Base-by-base conservation (phyloP, 1,140 invertebrate genomes). In the Melipona quadrifasciata region DNA sequence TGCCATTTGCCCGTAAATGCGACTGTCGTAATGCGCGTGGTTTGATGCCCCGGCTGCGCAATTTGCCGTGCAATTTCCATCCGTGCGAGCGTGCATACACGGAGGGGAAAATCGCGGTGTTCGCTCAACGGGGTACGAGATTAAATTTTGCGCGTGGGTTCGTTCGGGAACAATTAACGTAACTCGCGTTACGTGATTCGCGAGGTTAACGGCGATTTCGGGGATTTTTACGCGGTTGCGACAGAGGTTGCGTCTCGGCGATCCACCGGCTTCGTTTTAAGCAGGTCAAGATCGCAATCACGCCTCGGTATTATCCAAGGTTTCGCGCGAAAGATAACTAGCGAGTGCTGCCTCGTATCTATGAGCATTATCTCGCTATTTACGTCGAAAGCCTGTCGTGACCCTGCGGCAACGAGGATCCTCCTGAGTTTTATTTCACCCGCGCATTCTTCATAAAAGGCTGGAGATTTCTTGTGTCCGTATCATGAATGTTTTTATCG, bases 331-430 rank as follows among this genome's bases (percentile, higher is more conserved):
- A 86, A 91, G 91, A 92, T 92, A 92, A 89, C 87, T 91, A 85
- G 73, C 57, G 72, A 74, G 87, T n/a, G n/a, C n/a, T 86, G 89
- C 79, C 84, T 84, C 57, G 82, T 91, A 92, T 91, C 92, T 91
- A 77, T 80, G 89, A 91, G 89, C 90, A 92, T 91, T 91, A 92
- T 92, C 91, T 92, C 82, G 58, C 82, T 86, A 82, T 90, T 91
- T 90, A 90, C 86, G 87, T 87, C n/a, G 81, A 82, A 87, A 17
- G 16, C 55, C 39, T 39, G 87, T 90, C 88, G 87, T 89, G 88
- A 89, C 87, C 86, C 76, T n/a, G 34, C 65, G 82, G 91, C 86
- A 86, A 91, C 90, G 82, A 86, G 84, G 21, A 21, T 11, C 39
- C 21, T 91, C 90, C 86, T 77, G 47, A 67, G 76, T 81, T 47